Conservation (phyloP, 2,888 invertebrate genomes). For the Flexamia atlantica region DNA sequence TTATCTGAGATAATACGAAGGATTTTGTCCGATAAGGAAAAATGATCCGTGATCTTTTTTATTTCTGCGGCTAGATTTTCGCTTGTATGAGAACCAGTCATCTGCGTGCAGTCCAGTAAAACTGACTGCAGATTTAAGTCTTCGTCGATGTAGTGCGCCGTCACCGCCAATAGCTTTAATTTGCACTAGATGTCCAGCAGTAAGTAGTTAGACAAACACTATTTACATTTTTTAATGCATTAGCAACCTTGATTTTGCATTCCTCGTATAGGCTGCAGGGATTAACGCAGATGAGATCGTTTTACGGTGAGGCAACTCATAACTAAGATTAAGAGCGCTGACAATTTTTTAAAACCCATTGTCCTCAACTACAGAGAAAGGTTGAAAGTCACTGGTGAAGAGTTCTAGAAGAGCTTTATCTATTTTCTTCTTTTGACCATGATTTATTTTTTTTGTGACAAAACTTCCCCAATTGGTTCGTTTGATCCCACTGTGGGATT, state of each 20-base stretch:
- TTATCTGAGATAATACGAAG: conserved; percentile 30
- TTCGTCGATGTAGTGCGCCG: conserved; percentile 39
- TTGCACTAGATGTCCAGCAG: conserved; percentile 43
- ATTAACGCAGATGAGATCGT: background rate
- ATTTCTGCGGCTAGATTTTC: conserved; percentile 34
- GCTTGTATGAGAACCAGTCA: conserved; percentile 37
- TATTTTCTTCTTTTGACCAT: conserved; percentile 44
- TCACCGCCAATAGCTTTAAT: conserved; percentile 58
- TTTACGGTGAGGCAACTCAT: conserved; percentile 41
- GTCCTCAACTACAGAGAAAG: conserved; percentile 61
- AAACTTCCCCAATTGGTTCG: conserved; percentile 4
- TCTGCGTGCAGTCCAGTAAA: conserved; percentile 13
- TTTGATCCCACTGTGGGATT: no score
- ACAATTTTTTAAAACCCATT: conserved; percentile 41
- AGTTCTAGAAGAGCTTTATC: conserved; percentile 42
- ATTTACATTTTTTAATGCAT: background rate
- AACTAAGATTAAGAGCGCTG: background rate
- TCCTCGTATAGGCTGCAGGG: conserved; percentile 47
- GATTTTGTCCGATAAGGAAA: background rate
- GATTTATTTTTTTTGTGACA: conserved; percentile 12
- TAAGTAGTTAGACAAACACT: conserved; percentile 50
- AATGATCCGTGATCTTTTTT: conserved; percentile 8
- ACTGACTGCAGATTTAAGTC: conserved; percentile 40
- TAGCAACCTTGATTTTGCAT: background rate
- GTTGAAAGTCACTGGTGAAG: conserved; percentile 55